These are phyloP conservation scores for Branchipolynoe longqiensis DNA, from an alignment of 2,888 invertebrate species.

Conservation along the genomic window DNA sequence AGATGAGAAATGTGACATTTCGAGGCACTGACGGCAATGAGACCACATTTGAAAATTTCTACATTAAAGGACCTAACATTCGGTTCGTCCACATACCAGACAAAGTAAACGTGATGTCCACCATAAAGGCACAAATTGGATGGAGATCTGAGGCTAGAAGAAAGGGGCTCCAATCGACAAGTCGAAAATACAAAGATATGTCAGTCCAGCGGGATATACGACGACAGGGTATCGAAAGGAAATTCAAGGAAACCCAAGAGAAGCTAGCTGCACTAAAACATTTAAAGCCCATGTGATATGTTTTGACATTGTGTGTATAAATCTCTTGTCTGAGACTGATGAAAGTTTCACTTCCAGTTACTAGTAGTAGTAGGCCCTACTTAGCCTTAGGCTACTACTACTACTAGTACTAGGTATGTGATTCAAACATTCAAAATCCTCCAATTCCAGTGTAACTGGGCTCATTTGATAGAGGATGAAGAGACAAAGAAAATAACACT, in stretches of 20 bases:
- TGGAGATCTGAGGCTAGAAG: background rate
- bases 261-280: background rate
- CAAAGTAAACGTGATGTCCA: slow-evolving; percentile 73
- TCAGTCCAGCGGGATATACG: background rate
- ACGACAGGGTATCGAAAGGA: background rate
- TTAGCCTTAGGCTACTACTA: too few species aligned
- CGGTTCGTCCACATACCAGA: slow-evolving; percentile 80
- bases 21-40: slow-evolving; percentile 59
- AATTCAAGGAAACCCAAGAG: background rate
- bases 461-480: too few species aligned
- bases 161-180: background rate
- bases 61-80: slow-evolving; percentile 75
- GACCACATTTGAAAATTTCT: slow-evolving; percentile 67
- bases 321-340: too few species aligned
- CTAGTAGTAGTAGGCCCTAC: too few species aligned
- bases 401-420: too few species aligned
- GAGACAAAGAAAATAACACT: too few species aligned
- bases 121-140: slow-evolving; percentile 65
- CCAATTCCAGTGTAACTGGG: too few species aligned
- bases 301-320: too few species aligned
- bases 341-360: too few species aligned
- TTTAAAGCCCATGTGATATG: too few species aligned
- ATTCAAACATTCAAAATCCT: too few species aligned
- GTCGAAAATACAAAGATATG: background rate
- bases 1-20: slow-evolving; percentile 72